Evolutionary conservation across 1,140 invertebrate species (phyloP).

Genomic region (Sweltsa coloradensis): DNA sequence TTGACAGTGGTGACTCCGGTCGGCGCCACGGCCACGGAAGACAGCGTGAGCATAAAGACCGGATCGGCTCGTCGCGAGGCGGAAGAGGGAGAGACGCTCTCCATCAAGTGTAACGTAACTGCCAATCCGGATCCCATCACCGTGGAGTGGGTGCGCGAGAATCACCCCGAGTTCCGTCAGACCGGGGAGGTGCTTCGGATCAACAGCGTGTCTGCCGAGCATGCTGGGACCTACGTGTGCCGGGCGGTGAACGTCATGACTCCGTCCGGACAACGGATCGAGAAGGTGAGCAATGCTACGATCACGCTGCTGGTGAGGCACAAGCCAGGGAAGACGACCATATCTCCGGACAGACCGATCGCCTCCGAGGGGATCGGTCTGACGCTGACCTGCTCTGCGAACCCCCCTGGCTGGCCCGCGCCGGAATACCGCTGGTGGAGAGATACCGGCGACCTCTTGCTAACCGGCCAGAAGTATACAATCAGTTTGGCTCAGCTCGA

Average conservation of each 20-base stretch:
- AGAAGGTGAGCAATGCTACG: constrained; percentile 57
- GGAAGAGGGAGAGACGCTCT: constrained; percentile 69
- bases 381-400: constrained; percentile 73
- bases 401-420: constrained; percentile 77
- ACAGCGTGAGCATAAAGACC: constrained; percentile 55
- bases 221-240: constrained; percentile 78
- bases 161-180: constrained; percentile 69
- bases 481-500: constrained; percentile 69
- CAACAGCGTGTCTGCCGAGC: constrained; percentile 59
- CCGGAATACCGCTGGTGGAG: constrained; percentile 82
- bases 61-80: constrained; percentile 45
- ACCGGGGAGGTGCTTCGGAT: constrained; percentile 60
- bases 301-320: constrained; percentile 75
- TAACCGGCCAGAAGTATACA: constrained; percentile 68
- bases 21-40: constrained; percentile 66
- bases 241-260: constrained; percentile 69
- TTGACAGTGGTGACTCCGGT: constrained; percentile 78
- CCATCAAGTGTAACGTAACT: constrained; percentile 74
- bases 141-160: constrained; percentile 79
- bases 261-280: constrained; percentile 43
- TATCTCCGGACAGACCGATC: constrained; percentile 70
- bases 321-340: constrained; percentile 69
- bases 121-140: constrained; percentile 68
- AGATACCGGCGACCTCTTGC: constrained; percentile 57
- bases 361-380: constrained; percentile 73